These are phyloP conservation scores for Leptopilina syphax DNA, from an alignment of 2,888 invertebrate genomes.

Conservation along the genomic window DNA sequence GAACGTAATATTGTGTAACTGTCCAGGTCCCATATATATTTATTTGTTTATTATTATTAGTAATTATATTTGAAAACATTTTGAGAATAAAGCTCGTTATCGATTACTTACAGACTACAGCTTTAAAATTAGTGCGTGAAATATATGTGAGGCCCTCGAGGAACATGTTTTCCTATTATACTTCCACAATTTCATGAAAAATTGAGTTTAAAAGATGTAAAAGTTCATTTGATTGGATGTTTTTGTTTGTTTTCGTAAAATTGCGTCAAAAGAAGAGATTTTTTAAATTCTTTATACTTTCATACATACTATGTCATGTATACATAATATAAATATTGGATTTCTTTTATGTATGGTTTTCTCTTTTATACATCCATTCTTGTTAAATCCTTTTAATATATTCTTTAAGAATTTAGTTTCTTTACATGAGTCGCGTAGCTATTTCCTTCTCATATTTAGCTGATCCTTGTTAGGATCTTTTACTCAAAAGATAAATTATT, in stretches of 20 bases:
- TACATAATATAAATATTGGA: not conserved
- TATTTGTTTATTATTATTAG: no score
- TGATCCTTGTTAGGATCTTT: no score
- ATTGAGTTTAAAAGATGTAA: not conserved
- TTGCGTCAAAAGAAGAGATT: conserved; percentile 1
- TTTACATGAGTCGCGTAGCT: no score
- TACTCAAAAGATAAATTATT: no score
- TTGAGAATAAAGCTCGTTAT: no score
- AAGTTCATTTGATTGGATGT: not conserved
- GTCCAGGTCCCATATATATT: no score
- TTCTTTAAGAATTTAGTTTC: no score
- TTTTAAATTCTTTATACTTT: not conserved
- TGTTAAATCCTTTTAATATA: no score
- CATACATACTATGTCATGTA: not conserved
- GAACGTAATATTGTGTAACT: no score
- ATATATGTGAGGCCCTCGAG: not conserved
- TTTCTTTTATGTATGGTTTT: not conserved
- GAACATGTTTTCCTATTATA: not conserved
- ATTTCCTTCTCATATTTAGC: no score
- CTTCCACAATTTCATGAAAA: not conserved
- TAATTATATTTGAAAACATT: no score
- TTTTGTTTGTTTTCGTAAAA: not conserved
- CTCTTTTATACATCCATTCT: not conserved
- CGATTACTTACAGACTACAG: no score
- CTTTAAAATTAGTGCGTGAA: not conserved